Evolutionary conservation across 2,113 vertebrate genomes (phyloP), one percentile per base, ranked within the genome.

Genomic region (Charina bottae): DNA sequence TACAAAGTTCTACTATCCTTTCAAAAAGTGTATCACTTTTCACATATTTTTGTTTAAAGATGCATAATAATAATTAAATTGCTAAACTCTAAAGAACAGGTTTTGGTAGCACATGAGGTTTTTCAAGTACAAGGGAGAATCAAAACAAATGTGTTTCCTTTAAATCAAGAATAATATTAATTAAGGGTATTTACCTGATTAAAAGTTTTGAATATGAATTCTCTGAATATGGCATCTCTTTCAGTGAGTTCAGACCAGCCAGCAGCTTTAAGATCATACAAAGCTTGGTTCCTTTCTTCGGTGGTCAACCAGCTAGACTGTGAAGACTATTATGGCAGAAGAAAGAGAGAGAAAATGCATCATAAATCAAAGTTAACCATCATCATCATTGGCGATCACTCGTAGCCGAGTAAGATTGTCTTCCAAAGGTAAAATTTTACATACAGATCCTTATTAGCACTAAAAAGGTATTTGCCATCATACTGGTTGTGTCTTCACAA

Each of bases 221-320:
- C 99, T 95, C 99, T 99, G 97, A 98, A 99, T 94, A 99, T 98
- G 94, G 99, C 99, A 90, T 99, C 98, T 62, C 98, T 98, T 78
- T 98, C 98, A 1, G 98, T 97, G 92, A 98, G 95, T 92, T 98
- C 97, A 72, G 97, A 96, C 99, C 99, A 99, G 58, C 99, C 99
- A 0, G 98, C 96, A 72, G 98, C 96, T 95, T 98, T 98, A 91
- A 99, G 97, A 91, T 98, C 98, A 68, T 95, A 97, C 53, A 99
- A 92, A 84, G 97, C 93, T 94, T 98, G 98, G 26, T 95, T 98
- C 91, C 98, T 98, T 96, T 99, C 99, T 54, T 98, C 97, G n/a
- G 98, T 59, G 0, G 98, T 97, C 95, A 99, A 95, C 97, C 97
- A 97, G 60, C 98, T 98, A 33, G 98, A 97, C 91, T 98, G 98